Evolutionary conservation across 2,113 vertebrate genomes (phyloP).

Genomic region (Athene cunicularia): DNA sequence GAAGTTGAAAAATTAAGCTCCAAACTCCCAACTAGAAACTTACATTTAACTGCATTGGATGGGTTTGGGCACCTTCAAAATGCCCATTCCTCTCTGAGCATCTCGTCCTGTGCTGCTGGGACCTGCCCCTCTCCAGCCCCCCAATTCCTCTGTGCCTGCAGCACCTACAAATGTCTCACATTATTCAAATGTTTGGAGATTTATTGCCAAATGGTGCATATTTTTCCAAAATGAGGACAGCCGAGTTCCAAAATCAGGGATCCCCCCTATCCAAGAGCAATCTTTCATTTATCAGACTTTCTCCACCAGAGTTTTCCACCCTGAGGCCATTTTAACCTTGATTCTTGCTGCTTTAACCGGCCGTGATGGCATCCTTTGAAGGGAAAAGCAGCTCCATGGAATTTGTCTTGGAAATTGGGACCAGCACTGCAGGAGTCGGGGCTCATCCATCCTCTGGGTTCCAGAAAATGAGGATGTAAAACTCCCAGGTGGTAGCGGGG

Average conservation of each 20-base stretch:
- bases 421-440: not conserved
- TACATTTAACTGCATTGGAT: not conserved
- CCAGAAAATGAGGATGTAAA: not conserved
- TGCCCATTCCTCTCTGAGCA: not conserved
- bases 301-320: not conserved
- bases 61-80: not conserved
- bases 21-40: not conserved
- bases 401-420: not conserved
- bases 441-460: not conserved
- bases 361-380: not conserved
- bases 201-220: not conserved
- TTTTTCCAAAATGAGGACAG: not conserved
- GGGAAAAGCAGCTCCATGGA: not conserved
- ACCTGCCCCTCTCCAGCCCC: not conserved
- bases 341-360: not conserved
- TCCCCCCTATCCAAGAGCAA: rapidly evolving
- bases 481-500: not conserved
- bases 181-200: not conserved
- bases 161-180: rapidly evolving
- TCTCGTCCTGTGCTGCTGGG: rapidly evolving
- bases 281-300: not conserved
- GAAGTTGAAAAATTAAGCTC: not conserved
- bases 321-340: not conserved
- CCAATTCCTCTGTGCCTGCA: rapidly evolving
- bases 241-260: not conserved